Evolutionary conservation across 2,888 invertebrate genomes (phyloP).

Genomic region (Lucinisca nassula): DNA sequence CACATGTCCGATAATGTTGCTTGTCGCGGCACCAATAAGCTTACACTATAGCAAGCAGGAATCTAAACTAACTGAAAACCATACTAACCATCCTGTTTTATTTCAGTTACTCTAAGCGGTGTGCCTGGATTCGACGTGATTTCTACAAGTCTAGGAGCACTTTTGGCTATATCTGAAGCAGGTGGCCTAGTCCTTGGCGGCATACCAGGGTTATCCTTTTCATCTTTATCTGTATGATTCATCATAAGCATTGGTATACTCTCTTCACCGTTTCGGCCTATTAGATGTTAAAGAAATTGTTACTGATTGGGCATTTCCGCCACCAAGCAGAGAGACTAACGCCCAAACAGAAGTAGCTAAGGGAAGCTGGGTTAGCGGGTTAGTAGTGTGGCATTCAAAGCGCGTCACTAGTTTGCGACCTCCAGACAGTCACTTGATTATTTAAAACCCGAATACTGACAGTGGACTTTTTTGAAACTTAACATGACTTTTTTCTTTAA

Average conservation of each 20-base stretch:
- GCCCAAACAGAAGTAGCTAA: background rate
- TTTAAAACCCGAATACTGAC: no score
- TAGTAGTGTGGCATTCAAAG: no score
- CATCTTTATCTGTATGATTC: slow-evolving; percentile 84
- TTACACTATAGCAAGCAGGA: no score
- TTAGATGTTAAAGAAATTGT: background rate
- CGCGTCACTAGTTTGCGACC: no score
- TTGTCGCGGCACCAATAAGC: no score
- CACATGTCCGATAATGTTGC: no score
- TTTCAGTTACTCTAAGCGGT: slow-evolving; percentile 82
- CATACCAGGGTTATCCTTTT: slow-evolving; percentile 56
- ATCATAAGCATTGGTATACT: slow-evolving; percentile 87
- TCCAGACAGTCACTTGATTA: no score
- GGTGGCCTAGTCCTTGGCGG: slow-evolving; percentile 73
- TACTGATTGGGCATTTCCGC: background rate
- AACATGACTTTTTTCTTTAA: no score
- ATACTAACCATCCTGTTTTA: slow-evolving; percentile 81
- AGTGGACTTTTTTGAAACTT: no score
- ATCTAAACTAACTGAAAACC: no score
- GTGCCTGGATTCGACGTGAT: slow-evolving; percentile 82
- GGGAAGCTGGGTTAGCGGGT: no score
- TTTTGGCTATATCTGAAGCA: slow-evolving; percentile 73
- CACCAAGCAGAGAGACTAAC: background rate
- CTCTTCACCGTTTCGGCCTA: slow-evolving; percentile 86
- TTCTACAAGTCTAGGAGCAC: slow-evolving; percentile 81